These are phyloP conservation scores for Pediacus dermestoides DNA, from an alignment of 2,888 invertebrate genomes.

Conservation along the genomic window DNA sequence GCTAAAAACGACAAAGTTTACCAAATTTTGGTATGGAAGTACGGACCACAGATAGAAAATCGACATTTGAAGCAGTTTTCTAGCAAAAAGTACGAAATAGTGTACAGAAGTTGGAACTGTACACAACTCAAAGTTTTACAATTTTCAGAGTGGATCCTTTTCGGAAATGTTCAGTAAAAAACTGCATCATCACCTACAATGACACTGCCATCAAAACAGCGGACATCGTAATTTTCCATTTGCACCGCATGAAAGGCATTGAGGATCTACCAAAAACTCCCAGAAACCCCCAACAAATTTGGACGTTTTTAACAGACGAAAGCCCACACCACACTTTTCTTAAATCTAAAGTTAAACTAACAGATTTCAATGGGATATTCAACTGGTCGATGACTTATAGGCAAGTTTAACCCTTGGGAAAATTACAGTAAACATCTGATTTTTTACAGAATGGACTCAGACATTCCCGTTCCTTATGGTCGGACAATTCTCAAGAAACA, in stretches of 20 bases:
- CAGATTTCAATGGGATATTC: slow-evolving; percentile 58
- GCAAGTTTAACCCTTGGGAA: slow-evolving; percentile 39
- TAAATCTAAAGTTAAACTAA: slow-evolving; percentile 42
- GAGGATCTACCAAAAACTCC: slow-evolving; percentile 53
- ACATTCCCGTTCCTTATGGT: slow-evolving; percentile 66
- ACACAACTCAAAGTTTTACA: slow-evolving; percentile 6
- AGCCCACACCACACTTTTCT: slow-evolving; percentile 61
- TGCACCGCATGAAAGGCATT: slow-evolving; percentile 51
- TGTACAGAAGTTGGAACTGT: background rate
- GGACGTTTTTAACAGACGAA: slow-evolving; percentile 70
- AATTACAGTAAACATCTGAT: slow-evolving; percentile 5
- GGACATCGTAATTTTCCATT: slow-evolving; percentile 64
- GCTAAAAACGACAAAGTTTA: slow-evolving; percentile 39
- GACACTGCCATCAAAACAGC: slow-evolving; percentile 51
- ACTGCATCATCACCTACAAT: slow-evolving; percentile 60
- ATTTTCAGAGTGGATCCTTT: slow-evolving; percentile 55
- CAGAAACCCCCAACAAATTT: slow-evolving; percentile 56
- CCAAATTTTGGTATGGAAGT: slow-evolving; percentile 59
- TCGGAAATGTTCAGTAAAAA: slow-evolving; percentile 57
- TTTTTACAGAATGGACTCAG: slow-evolving; percentile 55
- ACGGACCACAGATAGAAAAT: slow-evolving; percentile 55
- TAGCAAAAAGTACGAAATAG: slow-evolving; percentile 37
- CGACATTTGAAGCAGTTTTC: slow-evolving; percentile 56
- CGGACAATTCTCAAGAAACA: slow-evolving; percentile 49
- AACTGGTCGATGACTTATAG: slow-evolving; percentile 71